phyloP scores from a whole-genome alignment of 2,888 invertebrate species.

The Brenthis ino region DNA sequence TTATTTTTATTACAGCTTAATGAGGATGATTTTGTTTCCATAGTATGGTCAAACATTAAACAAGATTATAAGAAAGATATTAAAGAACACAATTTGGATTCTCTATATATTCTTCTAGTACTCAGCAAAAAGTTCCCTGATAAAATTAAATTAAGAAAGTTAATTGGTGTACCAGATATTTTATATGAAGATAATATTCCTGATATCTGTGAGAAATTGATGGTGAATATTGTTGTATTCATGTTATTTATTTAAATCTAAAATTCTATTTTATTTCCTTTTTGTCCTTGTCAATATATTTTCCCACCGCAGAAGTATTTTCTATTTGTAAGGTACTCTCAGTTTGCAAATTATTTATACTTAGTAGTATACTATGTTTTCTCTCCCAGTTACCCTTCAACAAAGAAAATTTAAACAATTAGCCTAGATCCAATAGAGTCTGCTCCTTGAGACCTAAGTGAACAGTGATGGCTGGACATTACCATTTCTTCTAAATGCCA shows the following conservation, averaged over 20 bases:
- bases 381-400: no score
- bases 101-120: slow-evolving; percentile 83
- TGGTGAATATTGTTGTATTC: slow-evolving; percentile 73
- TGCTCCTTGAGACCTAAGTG: no score
- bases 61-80: slow-evolving; percentile 84
- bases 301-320: no score
- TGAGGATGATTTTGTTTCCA: slow-evolving; percentile 77
- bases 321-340: no score
- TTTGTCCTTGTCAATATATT: no score
- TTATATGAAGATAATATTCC: slow-evolving; percentile 82
- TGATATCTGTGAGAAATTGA: slow-evolving; percentile 82
- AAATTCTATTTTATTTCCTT: neutral
- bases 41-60: slow-evolving; percentile 84
- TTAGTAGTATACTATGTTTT: no score
- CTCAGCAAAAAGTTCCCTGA: slow-evolving; percentile 67
- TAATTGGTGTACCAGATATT: slow-evolving; percentile 81
- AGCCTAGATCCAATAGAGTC: no score
- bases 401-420: no score
- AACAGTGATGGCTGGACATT: no score
- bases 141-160: slow-evolving; percentile 79
- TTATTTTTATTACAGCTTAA: slow-evolving; percentile 62
- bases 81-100: slow-evolving; percentile 85
- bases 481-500: no score
- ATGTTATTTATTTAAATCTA: slow-evolving; percentile 11
- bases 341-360: no score